A percentile compares a stretch with the other conserved stretches of the same genome.
phyloP scores from a whole-genome alignment of 2,888 invertebrate species.

The Cylindroiulus punctatus region DNA sequence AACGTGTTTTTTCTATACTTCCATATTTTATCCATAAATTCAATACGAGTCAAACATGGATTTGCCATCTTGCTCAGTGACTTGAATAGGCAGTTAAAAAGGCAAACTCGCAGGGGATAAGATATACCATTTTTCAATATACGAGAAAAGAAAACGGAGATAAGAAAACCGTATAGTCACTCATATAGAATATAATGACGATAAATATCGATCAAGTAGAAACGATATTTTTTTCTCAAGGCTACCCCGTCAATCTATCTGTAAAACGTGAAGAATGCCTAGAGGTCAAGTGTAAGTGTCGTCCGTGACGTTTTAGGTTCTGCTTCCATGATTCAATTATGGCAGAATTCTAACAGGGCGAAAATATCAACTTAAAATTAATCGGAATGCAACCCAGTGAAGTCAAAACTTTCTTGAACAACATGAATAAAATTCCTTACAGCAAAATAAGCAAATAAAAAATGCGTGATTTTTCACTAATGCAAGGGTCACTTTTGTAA shows the following conservation, averaged over 20 bases:
- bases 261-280: background rate
- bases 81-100: conserved; percentile 45
- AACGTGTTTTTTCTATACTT: conserved; percentile 3
- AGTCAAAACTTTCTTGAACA: no score
- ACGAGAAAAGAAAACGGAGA: background rate
- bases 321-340: background rate
- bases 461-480: no score
- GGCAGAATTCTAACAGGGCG: no score
- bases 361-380: no score
- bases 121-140: conserved; percentile 30
- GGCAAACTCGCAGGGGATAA: conserved; percentile 26
- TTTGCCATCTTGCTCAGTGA: conserved; percentile 43
- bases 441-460: no score
- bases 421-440: no score
- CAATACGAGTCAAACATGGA: conserved; percentile 45
- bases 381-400: no score
- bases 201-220: conserved; percentile 5
- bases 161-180: background rate
- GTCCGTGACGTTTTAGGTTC: background rate
- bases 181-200: background rate
- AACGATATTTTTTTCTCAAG: background rate
- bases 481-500: no score
- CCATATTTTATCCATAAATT: conserved; percentile 28
- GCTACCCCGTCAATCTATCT: background rate
- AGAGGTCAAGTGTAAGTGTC: conserved; percentile 1